Conservation (phyloP, 37 sponge, comb jelly and placozoan species). For the Ephydatia muelleri region DNA sequence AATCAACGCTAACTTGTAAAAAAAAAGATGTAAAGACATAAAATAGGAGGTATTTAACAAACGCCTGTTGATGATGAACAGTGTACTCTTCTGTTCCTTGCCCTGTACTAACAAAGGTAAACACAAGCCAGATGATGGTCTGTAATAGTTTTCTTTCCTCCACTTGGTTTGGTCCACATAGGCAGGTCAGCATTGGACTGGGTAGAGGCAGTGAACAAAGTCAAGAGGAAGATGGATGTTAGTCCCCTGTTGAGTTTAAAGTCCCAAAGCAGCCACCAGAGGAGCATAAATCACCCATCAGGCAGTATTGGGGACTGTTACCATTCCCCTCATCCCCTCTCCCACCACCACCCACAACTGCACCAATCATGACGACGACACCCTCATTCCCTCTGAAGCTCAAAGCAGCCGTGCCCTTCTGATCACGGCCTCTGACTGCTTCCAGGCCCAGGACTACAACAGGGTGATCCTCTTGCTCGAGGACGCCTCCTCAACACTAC, state of each 20-base stretch:
- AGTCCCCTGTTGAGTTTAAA: too few relatives aligned
- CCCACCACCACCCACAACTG: background rate
- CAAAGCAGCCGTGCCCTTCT: background rate
- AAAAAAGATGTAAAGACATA: too few relatives aligned
- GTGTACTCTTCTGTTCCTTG: too few relatives aligned
- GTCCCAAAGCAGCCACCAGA: background rate
- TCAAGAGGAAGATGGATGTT: background rate
- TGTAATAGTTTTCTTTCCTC: background rate
- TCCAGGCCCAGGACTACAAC: slow-evolving; percentile 53
- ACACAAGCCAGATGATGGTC: too few relatives aligned
- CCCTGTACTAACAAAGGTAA: too few relatives aligned
- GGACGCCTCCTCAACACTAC: background rate
- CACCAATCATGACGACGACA: background rate
- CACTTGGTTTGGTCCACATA: background rate
- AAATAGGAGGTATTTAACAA: too few relatives aligned
- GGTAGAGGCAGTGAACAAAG: background rate
- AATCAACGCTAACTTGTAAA: too few relatives aligned
- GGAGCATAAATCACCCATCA: background rate
- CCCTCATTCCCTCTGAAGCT: background rate
- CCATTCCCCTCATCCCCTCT: background rate
- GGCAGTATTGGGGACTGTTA: background rate
- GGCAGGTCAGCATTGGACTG: background rate
- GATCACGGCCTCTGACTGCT: slow-evolving; percentile 22
- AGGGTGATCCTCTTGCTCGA: slow-evolving; percentile 26
- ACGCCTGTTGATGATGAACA: too few relatives aligned